These are phyloP conservation scores for Coptodon bakossiorum DNA, from an alignment of 2,113 vertebrate genomes.

Conservation along the genomic window DNA sequence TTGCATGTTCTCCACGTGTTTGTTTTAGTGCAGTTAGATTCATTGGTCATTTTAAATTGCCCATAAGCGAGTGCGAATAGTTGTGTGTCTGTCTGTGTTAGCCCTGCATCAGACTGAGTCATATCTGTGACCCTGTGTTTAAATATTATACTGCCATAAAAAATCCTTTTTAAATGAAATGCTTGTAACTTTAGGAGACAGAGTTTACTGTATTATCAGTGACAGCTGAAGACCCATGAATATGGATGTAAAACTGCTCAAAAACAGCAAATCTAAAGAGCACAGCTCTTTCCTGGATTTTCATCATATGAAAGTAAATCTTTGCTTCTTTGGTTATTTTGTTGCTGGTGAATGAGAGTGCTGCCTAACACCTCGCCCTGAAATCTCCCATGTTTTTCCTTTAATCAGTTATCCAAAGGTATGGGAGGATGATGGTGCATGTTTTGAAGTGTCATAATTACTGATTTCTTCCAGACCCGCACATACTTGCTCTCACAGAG, in stretches of 20 bases:
- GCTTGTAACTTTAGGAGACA: background rate
- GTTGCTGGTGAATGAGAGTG: background rate
- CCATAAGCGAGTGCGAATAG: background rate
- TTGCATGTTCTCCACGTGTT: background rate
- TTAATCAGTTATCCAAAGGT: background rate
- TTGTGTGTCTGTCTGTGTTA: background rate
- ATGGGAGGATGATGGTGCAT: background rate
- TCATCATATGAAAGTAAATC: background rate
- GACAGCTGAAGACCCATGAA: background rate
- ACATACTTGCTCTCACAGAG: background rate
- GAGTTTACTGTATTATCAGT: background rate
- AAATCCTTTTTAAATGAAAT: background rate
- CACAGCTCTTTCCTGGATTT: background rate
- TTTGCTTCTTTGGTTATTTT: background rate
- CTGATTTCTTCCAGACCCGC: background rate
- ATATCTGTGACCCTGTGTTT: background rate
- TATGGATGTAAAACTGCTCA: background rate
- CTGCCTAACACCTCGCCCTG: background rate
- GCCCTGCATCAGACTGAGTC: background rate
- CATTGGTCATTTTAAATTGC: background rate
- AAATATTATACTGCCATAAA: background rate
- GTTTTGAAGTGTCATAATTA: background rate
- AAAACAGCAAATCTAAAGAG: background rate
- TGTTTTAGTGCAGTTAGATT: background rate
- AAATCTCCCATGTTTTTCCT: background rate